These are phyloP conservation scores for Dilophus febrilis DNA, from an alignment of 2,888 invertebrate genomes.

Conservation along the genomic window DNA sequence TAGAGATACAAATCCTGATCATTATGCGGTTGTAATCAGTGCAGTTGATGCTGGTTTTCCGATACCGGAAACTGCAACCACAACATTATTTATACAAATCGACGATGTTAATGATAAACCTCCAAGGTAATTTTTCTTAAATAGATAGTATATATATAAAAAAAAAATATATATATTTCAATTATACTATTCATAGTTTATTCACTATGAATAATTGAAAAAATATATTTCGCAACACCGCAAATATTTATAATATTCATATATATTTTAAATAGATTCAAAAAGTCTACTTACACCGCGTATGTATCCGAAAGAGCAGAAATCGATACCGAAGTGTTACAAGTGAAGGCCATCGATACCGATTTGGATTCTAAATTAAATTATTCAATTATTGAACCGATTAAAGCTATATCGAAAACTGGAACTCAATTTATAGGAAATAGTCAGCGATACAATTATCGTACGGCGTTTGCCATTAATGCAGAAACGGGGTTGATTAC, in stretches of 20 bases:
- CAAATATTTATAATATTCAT: no score
- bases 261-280: no score
- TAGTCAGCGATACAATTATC: conserved; percentile 40
- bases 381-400: conserved; percentile 49
- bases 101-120: conserved; percentile 69
- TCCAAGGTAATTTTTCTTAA: conserved; percentile 39
- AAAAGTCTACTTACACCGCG: conserved; percentile 40
- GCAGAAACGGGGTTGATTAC: conserved; percentile 46
- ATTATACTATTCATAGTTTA: background rate
- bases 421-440: conserved; percentile 48
- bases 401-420: conserved; percentile 55
- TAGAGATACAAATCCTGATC: conserved; percentile 45
- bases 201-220: no score
- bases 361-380: conserved; percentile 49
- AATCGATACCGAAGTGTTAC: conserved; percentile 42
- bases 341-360: conserved; percentile 49
- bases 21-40: conserved; percentile 52
- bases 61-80: conserved; percentile 59
- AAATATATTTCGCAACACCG: no score
- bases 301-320: conserved; percentile 54
- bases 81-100: conserved; percentile 53
- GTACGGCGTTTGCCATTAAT: conserved; percentile 51
- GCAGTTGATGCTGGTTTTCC: conserved; percentile 60
- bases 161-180: background rate
- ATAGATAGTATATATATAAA: background rate